Evolutionary conservation across 1,140 invertebrate species (phyloP), one percentile per base, ranked within the genome.

Genomic region (Leptinotarsa texana): DNA sequence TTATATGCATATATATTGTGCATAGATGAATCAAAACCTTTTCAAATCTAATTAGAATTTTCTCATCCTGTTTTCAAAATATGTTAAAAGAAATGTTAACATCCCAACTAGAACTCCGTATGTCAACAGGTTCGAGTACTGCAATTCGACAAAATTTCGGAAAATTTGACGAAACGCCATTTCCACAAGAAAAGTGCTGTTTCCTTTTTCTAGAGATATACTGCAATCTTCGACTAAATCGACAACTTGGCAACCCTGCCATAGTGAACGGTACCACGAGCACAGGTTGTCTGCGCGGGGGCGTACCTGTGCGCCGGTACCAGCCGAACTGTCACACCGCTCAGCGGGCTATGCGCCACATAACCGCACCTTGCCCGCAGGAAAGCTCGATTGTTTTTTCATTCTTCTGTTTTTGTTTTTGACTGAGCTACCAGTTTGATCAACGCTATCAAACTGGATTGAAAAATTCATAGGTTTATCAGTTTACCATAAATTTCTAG

Each of bases 341-440:
- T 57, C 51, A 57, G 51, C 51, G 51, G 51, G 51, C 51, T 57
- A 57, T 57, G 51, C 51, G 51, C 51, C 51, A 57, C 51, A 57
- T 18, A 18, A 57, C 51, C 51, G 51, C 51, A 57, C 51, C 51
- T 57, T 57, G 51, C 51, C 51, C 51, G 15, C 15, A 57, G 51
- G 51, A 57, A 57, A 57, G 51, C 51, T 57, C 51, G 51, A 57
- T 8, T 57, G 17, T 57, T 57, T 57, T 57, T 57, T 57, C 8
- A 42, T 11, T 42, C 8, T 57, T 18, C 51, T 13, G 51, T 57
- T 57, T 57, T 57, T 57, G 15, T 57, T 57, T 57, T 57, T 57
- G n/a, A 57, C n/a, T 13, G 13, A n/a, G 51, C 51, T 57, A 57
- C 51, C 51, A 57, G 17, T n/a, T 57, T n/a, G 51, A n/a, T 57